Base-by-base conservation (phyloP, 2,888 invertebrate genomes). In the Mesochorus sp. region DNA sequence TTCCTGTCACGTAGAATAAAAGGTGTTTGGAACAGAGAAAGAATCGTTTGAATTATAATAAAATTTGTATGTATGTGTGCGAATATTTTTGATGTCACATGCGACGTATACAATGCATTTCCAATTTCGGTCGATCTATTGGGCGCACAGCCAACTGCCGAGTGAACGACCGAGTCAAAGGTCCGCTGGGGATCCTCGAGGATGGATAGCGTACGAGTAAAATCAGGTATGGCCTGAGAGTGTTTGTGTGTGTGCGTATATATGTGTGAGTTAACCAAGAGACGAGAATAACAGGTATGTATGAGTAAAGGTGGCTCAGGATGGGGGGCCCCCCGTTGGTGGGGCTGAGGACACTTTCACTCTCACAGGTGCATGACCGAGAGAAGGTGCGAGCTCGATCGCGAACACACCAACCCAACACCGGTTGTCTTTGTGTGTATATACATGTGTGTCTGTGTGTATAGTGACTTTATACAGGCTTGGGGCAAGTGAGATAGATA, bases 321-420 rank as follows among this genome's bases (percentile, higher is more conserved):
- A 24, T n/a, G 57, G 47, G 51, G 5, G 64, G 39, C 42, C 64
- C 17, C 59, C 19, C n/a, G n/a, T 53, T 28, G 82, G 83, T 79
- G 84, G 83, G 83, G 81, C 70, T 80, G 84, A 84, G 84, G 88
- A 89, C 87, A 90, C 90, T 90, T 90, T 90, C 90, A 90, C 90
- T 90, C 89, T 90, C 87, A 89, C 90, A 90, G 90, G 90, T 90
- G 90, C 84, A 88, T 90, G 90, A 90, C 90, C 90, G 90, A 82
- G 74, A 80, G 82, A 83, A 83, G 82, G 74, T 74, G 70, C 82
- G 80, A 44, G 24, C 44, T 64, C 53, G 42, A 26, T 49, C 62
- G 39, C 42, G 4, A 44, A 37, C 53, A 31, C 64, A 62, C 61
- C 34, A 24, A 51, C 59, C 31, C 44, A 12, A 64, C 37, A 64